Evolutionary conservation across 1,140 invertebrate species (phyloP), one percentile per base, ranked within the genome.

Genomic region (Rhagoletis pomonella): DNA sequence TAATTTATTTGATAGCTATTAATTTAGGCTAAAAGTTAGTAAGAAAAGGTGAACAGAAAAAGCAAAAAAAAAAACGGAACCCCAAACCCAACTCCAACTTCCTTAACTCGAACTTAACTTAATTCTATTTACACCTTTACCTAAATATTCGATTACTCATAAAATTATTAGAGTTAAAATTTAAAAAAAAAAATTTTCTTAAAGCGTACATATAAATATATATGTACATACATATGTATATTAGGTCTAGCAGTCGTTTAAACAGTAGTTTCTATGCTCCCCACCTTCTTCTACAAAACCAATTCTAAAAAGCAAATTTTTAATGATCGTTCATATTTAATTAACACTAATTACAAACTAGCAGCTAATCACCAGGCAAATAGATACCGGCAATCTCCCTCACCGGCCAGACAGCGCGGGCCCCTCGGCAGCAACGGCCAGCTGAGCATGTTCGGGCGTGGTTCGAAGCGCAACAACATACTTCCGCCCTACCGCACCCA

Each of bases 361-460:
- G 91, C 94, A 94, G 91, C 91, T 92, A 93, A 92, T 93, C 91
- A 93, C 90, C 91, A 92, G 92, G 92, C 92, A 91, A 92, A 93
- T 93, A 93, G 92, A 92, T 93, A 91, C 90, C 92, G 92, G 89
- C 95, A 96, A 93, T 95, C 95, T 88, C 94, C 95, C 81, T 95
- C 94, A 94, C 95, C 95, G 89, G 94, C 94, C 90, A 91, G 93
- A 88, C 93, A 93, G 89, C 94, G 94, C 91, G 90, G 87, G 55
- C 89, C 89, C 50, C 87, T 91, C 5, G 90, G 91, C 29, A 90
- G 89, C 60, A 89, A 87, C 64, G 87, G 89, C 77, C 87, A 88
- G 60, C 47, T 88, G 62, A 87, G 86, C 65, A 85, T 87, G 6
- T 88, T 84, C 50, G 88, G 87, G 65, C 85, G 85, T 60, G 85